Conservation (phyloP, 1,140 invertebrate genomes). For the Brachionus paranguensis region DNA sequence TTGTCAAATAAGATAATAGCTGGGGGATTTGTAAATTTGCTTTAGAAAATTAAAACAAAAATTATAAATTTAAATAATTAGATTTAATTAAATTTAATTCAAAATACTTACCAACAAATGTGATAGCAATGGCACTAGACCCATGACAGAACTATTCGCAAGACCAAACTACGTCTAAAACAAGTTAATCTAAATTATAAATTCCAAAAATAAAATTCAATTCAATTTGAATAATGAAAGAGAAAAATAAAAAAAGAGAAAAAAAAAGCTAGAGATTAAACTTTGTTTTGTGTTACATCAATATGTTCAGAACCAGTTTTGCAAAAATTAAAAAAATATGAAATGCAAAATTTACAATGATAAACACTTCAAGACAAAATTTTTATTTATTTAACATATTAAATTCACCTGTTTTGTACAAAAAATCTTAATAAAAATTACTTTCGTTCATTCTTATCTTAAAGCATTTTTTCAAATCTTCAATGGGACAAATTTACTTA, state of each 20-base stretch:
- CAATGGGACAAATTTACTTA: background rate
- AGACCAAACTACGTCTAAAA: background rate
- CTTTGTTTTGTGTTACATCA: background rate
- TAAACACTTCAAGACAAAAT: background rate
- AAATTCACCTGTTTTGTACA: background rate
- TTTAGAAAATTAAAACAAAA: background rate
- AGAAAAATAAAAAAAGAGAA: background rate
- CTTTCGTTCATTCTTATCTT: background rate
- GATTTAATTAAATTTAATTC: background rate
- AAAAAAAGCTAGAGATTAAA: background rate
- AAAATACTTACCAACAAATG: background rate
- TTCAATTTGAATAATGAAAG: background rate
- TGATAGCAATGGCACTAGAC: background rate
- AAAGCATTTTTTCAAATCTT: background rate
- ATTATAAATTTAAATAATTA: background rate
- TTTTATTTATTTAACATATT: background rate
- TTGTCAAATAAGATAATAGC: background rate
- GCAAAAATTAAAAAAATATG: background rate
- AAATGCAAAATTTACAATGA: background rate
- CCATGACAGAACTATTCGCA: background rate
- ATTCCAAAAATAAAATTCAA: slow-evolving; percentile 9
- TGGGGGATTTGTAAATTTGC: background rate
- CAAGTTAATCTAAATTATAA: slow-evolving; percentile 22
- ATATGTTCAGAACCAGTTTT: background rate
- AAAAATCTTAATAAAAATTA: background rate